Percentiles rank a stretch among this genome's conserved stretches.
These are phyloP conservation scores for Eristalis intricaria DNA, from an alignment of 2,888 invertebrate species.

Conservation along the genomic window DNA sequence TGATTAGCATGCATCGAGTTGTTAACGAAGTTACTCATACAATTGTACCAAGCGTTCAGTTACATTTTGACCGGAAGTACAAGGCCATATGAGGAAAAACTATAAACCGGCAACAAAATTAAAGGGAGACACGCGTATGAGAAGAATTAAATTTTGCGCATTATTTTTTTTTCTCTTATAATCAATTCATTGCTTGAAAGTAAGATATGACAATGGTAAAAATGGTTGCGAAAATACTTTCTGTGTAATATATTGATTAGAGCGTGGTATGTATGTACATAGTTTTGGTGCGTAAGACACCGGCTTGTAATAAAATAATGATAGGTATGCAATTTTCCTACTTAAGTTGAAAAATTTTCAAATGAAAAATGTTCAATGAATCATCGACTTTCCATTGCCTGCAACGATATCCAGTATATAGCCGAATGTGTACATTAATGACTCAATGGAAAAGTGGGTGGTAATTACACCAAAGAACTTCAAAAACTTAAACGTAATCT, in stretches of 20 bases:
- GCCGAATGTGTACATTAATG: too few species aligned
- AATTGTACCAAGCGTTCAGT: constrained; percentile 14
- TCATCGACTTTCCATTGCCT: background rate
- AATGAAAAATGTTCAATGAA: background rate
- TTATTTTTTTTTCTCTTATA: background rate
- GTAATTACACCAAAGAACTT: too few species aligned
- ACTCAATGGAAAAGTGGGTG: too few species aligned
- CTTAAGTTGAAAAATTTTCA: background rate
- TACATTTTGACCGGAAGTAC: constrained; percentile 67
- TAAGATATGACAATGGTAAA: background rate
- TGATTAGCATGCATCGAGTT: constrained; percentile 58
- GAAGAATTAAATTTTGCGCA: background rate
- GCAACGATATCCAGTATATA: too few species aligned
- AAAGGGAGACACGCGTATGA: background rate
- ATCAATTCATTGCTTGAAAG: background rate
- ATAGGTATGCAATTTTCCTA: background rate
- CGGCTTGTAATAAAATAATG: background rate
- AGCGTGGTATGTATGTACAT: background rate
- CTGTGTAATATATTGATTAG: background rate
- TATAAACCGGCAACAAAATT: constrained; percentile 3
- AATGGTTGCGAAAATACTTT: background rate
- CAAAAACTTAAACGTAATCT: too few species aligned
- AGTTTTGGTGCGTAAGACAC: background rate
- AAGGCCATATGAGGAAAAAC: constrained; percentile 66
- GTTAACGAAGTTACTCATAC: constrained; percentile 54